Base-by-base conservation (phyloP, 2,797 vertebrate species). In the Enteromius argenteus region DNA sequence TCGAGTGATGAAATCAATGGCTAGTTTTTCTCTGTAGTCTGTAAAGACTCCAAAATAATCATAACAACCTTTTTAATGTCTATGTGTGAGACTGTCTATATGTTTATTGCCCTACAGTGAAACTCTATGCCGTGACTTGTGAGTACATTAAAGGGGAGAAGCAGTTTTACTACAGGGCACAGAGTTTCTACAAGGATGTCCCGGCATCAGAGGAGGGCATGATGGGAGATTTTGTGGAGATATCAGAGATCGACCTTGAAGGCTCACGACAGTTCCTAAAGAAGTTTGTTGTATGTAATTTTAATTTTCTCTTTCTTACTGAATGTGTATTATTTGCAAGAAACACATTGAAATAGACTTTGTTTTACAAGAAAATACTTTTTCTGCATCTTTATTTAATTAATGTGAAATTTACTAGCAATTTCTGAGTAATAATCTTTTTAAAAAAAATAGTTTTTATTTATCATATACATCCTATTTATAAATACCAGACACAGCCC, bases 141-240 rank as follows among this genome's bases (percentile, higher is more conserved):
- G 97, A 98, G 95, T 96, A 96, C 91, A 96, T 99, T 91, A 94
- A 96, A 60, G 97, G 97, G 1, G 97, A 99, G 91, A 98, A 99
- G 89, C 97, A 98, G 92, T 99, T 99, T 93, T 99, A 99, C 90
- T 95, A 97, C 93, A 94, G 96, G 89, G 96, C 98, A 53, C 97
- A 97, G 89, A 91, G 95, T 89, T 99, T 98, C 95, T 99, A 99
- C 85, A 95, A 91, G 88, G 96, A 97, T 69, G 96, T 98, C 30
- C 95, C 96, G 0, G 95, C 98, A 17, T 97, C 98, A 0, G 98
- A 98, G 92, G 97, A 98, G 88, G 97, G 97, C 81, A 99, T 99
- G 98, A 96, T 99, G 97, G 98, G 98, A 86, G 97, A 97, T 89
- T 99, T 96, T 87, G 91, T 97, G 74, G 97, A 99, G 85, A 94